Evolutionary conservation across 2,113 vertebrate species (phyloP), one percentile per base, ranked within the genome.

Genomic region (Hypocryptadius cinnamomeus): DNA sequence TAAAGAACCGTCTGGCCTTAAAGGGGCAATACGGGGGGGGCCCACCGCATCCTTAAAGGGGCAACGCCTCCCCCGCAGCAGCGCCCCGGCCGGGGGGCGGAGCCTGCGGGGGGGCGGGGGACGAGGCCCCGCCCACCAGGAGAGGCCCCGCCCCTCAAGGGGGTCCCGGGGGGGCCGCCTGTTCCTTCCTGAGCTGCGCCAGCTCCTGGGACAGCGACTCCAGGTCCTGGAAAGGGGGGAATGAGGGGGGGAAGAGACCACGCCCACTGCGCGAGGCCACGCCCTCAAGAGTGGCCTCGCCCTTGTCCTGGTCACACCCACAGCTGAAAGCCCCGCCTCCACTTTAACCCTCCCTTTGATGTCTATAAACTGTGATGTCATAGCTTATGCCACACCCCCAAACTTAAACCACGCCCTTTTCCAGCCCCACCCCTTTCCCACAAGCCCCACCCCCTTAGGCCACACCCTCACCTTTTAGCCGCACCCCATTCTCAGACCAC

Each of bases 361-460:
- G 6, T 2, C 9, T 15, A 21, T 47, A 12, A 33, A 27, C 1
- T 4, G 12, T 15, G 24, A 65, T 7, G 30, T 24, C 48, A 54
- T 5, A 0, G 7, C 1, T 14, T 6, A 1, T 4, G 24, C 11
- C 47, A n/a, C 47, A 13, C 45, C 35, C 15, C 18, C 12, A 15
- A 4, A 3, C 0, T 48, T 21, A 21, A 28, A 21, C 65, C 45
- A 50, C 25, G 4, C 65, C 65, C 15, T 33, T 3, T 2, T 15
- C n/a, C 15, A 40, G 13, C 12, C 40, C 13, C 40, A 40, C 40
- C 40, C 39, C 11, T 39, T 40, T 15, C 13, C 13, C 40, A 40
- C 13, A 40, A 10, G 8, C n/a, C 18, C 3, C 27, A 39, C 66
- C 13, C 10, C 8, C 1, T 5, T 11, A 30, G 12, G 17, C 28